Percentiles rank a stretch among this genome's conserved stretches.
phyloP scores from a whole-genome alignment of 2,888 invertebrate species.

The Ceraclea dissimilis region DNA sequence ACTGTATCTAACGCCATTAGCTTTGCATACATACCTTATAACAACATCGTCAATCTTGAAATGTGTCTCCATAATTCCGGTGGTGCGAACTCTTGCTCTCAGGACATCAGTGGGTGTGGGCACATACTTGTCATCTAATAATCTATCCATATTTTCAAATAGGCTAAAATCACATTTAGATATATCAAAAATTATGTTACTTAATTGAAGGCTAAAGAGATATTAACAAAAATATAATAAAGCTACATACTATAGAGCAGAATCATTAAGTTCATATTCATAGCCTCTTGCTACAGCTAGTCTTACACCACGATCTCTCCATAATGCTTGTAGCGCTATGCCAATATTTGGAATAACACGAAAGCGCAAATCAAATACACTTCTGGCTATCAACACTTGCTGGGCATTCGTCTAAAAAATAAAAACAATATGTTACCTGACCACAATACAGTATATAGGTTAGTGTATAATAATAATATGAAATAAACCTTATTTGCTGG shows the following conservation, averaged over 20 bases:
- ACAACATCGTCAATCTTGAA: conserved; percentile 54
- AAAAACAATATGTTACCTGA: neutral
- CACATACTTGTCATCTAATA: conserved; percentile 54
- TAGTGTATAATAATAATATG: too few species aligned
- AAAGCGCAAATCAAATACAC: conserved; percentile 50
- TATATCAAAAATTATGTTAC: neutral
- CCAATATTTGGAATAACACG: conserved; percentile 46
- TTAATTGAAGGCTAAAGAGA: neutral
- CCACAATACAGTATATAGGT: neutral
- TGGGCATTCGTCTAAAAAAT: conserved; percentile 41
- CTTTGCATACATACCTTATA: conserved; percentile 31
- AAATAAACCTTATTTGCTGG: conserved; percentile 45
- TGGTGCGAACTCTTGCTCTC: conserved; percentile 55
- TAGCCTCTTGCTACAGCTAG: conserved; percentile 57
- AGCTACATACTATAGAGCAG: conserved; percentile 53
- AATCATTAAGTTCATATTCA: conserved; percentile 60
- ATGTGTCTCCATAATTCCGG: conserved; percentile 59
- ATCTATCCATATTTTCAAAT: conserved; percentile 60
- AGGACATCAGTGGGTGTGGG: conserved; percentile 58
- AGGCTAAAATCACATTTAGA: conserved; percentile 36
- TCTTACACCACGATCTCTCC: conserved; percentile 57
- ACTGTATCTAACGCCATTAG: too few species aligned
- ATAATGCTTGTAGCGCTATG: conserved; percentile 47
- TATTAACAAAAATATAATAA: neutral
- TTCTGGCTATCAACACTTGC: conserved; percentile 42